Percentiles rank a stretch among this genome's conserved stretches.
These are phyloP conservation scores for Nemotelus nigrinus DNA, from an alignment of 2,888 invertebrate genomes.

Conservation along the genomic window DNA sequence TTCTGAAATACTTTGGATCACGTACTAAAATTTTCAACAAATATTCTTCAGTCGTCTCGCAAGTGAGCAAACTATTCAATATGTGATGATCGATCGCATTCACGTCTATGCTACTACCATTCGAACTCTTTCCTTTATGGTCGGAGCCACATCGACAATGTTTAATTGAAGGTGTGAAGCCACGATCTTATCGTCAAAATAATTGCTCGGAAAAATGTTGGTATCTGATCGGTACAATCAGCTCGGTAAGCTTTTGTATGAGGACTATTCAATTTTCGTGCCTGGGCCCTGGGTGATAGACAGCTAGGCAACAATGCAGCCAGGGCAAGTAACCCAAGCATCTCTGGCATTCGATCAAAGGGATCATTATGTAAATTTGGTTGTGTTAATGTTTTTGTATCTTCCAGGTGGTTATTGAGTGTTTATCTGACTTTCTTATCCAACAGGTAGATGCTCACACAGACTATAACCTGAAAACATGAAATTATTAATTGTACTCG, in stretches of 20 bases:
- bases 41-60: too few relatives aligned
- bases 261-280: constrained; percentile 22
- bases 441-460: too few relatives aligned
- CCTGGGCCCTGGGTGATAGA: constrained; percentile 2
- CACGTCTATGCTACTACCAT: too few relatives aligned
- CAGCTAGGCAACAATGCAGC: background rate
- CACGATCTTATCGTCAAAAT: constrained; percentile 39
- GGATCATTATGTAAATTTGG: constrained; percentile 42
- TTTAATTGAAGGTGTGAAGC: constrained; percentile 44
- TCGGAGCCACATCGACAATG: background rate
- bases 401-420: too few relatives aligned
- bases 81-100: too few relatives aligned
- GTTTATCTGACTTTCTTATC: too few relatives aligned
- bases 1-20: too few relatives aligned
- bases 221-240: constrained; percentile 21
- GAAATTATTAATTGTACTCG: constrained; percentile 11
- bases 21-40: too few relatives aligned
- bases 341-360: background rate
- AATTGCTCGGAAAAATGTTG: constrained; percentile 41
- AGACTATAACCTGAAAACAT: background rate
- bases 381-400: background rate
- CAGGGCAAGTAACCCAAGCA: too few relatives aligned
- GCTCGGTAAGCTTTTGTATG: background rate
- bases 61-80: too few relatives aligned
- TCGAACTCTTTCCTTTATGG: too few relatives aligned